A percentile compares a stretch with the other conserved stretches of the same genome.
These are phyloP conservation scores for Apistogramma diplotaenia DNA, from an alignment of 2,113 vertebrate genomes.

Conservation along the genomic window DNA sequence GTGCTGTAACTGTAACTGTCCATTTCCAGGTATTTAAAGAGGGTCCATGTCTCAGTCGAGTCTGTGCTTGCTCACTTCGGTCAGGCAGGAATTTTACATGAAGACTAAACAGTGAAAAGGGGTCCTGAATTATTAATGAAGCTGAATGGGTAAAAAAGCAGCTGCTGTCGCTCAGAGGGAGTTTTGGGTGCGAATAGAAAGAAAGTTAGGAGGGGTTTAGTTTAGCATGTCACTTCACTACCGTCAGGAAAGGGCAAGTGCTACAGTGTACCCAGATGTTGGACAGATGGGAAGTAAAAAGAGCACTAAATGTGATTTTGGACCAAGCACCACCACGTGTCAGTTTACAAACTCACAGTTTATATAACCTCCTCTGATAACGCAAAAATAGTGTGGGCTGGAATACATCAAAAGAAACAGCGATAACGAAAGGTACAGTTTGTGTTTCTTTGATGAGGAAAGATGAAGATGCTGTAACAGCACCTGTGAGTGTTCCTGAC, in stretches of 20 bases:
- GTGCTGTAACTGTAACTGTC: background rate
- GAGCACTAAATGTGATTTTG: conserved; percentile 1
- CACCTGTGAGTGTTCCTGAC: background rate
- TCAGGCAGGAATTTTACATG: conserved; percentile 26
- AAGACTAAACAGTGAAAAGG: conserved; percentile 11
- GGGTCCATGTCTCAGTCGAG: conserved; percentile 22
- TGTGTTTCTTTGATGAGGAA: background rate
- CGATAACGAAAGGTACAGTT: background rate
- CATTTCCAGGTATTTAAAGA: conserved; percentile 36
- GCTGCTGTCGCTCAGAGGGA: conserved; percentile 47
- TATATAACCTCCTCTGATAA: conserved; percentile 44
- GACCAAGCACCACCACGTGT: conserved; percentile 31
- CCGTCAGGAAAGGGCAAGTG: conserved; percentile 15
- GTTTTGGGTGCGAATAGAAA: conserved; percentile 46
- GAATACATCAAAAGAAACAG: conserved; percentile 18
- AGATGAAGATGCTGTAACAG: conserved; percentile 7
- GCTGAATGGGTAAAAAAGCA: conserved; percentile 29
- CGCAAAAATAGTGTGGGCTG: conserved; percentile 8
- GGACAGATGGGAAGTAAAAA: conserved; percentile 57
- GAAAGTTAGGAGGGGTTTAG: conserved; percentile 3
- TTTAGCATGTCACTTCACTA: conserved; percentile 15
- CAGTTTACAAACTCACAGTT: conserved; percentile 25
- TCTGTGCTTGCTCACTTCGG: background rate
- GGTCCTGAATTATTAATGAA: conserved; percentile 56
- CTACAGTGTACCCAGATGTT: conserved; percentile 59